Evolutionary conservation across 2,888 invertebrate species (phyloP).

Genomic region (Cheilosia pagana): DNA sequence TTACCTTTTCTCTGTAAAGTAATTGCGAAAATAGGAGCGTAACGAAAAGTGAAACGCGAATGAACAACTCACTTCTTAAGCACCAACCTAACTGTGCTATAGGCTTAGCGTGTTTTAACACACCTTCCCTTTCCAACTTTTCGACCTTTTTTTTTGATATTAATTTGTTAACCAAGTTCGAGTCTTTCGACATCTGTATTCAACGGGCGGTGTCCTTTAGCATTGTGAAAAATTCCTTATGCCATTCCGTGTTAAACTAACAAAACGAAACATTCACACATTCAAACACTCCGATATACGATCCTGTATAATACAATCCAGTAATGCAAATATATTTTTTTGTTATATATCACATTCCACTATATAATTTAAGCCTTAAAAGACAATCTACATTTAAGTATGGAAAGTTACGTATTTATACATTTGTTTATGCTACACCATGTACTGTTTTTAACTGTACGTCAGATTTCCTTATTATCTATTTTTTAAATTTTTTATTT

Average conservation of each 20-base stretch:
- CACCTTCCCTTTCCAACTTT: too few relatives aligned
- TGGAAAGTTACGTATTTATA: constrained; percentile 35
- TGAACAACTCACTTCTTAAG: too few relatives aligned
- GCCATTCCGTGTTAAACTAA: constrained; percentile 2
- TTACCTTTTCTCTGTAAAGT: too few relatives aligned
- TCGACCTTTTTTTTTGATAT: too few relatives aligned
- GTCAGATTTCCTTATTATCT: constrained; percentile 29
- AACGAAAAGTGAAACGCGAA: too few relatives aligned
- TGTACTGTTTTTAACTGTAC: constrained; percentile 43
- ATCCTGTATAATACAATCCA: constrained; percentile 25
- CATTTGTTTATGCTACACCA: constrained; percentile 37
- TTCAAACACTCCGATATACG: constrained; percentile 21
- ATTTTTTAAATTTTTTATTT: constrained; percentile 42
- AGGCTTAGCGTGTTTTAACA: too few relatives aligned
- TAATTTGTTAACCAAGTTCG: too few relatives aligned
- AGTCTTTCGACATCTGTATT: too few relatives aligned
- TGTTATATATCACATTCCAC: constrained; percentile 63
- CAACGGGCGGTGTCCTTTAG: too few relatives aligned
- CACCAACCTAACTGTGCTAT: too few relatives aligned
- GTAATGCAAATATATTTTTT: constrained; percentile 24
- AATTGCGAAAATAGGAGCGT: too few relatives aligned
- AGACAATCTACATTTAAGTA: constrained; percentile 61
- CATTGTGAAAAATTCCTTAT: too few relatives aligned
- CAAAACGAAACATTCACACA: constrained; percentile 42
- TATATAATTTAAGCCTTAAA: constrained; percentile 66